Evolutionary conservation across 1,140 invertebrate species (phyloP).

Genomic region (Monochamus saltuarius): DNA sequence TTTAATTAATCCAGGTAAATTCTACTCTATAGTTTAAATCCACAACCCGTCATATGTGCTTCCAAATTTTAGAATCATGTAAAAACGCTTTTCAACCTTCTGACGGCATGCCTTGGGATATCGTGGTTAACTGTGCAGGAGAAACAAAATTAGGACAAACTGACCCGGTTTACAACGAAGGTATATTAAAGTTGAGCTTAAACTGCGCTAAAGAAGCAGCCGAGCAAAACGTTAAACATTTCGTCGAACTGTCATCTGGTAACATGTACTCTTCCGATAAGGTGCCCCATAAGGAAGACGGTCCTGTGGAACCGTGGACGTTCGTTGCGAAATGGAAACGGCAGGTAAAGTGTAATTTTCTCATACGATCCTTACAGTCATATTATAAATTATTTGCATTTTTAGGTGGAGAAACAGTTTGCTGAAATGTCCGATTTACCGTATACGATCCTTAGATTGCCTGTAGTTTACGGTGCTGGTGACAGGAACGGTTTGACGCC

Average conservation of each 20-base stretch:
- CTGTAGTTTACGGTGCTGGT: conserved; percentile 82
- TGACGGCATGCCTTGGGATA: conserved; percentile 65
- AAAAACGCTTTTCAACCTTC: conserved; percentile 69
- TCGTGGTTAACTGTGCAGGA: conserved; percentile 85
- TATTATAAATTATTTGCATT: conserved; percentile 21
- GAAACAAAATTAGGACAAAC: conserved; percentile 87
- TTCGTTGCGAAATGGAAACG: conserved; percentile 77
- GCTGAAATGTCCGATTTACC: conserved; percentile 65
- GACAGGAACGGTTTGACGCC: conserved; percentile 81
- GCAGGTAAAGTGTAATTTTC: conserved; percentile 32
- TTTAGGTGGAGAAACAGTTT: conserved; percentile 79
- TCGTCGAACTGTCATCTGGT: conserved; percentile 83
- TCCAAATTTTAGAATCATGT: conserved; percentile 66
- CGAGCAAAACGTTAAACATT: conserved; percentile 63
- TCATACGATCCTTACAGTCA: not conserved
- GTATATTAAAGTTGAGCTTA: conserved; percentile 78
- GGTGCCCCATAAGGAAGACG: conserved; percentile 73
- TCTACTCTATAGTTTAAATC: not conserved
- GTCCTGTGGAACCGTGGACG: conserved; percentile 78
- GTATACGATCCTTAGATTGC: conserved; percentile 80
- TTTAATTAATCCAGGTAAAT: conserved; percentile 80
- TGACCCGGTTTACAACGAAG: conserved; percentile 86
- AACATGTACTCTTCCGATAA: conserved; percentile 80
- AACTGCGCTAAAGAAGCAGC: conserved; percentile 81
- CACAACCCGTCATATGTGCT: conserved; percentile 3